These are phyloP conservation scores for Brachionus plicatilis DNA, from an alignment of 1,140 invertebrate genomes.

Conservation along the genomic window DNA sequence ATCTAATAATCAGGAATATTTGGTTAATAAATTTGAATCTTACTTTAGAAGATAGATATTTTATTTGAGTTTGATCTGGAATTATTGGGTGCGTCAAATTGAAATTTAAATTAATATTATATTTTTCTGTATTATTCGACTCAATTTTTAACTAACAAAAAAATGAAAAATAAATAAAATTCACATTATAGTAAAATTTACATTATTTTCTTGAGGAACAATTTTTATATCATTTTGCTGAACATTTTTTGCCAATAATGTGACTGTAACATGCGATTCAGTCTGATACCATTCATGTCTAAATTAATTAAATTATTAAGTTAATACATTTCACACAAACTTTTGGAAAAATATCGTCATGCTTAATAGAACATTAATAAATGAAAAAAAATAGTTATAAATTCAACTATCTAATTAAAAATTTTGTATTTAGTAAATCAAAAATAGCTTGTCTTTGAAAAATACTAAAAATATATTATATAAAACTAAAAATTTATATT, in stretches of 20 bases:
- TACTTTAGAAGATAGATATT: slow-evolving; percentile 18
- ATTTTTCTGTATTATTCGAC: background rate
- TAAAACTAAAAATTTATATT: too few relatives aligned
- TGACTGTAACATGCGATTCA: slow-evolving; percentile 7
- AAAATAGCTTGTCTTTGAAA: too few relatives aligned
- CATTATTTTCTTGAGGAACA: background rate
- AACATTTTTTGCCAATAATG: background rate
- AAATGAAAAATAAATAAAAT: background rate
- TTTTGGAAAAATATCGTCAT: too few relatives aligned
- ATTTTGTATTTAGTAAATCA: background rate
- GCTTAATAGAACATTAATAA: too few relatives aligned
- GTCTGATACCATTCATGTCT: slow-evolving; percentile 40
- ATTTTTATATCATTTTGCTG: background rate
- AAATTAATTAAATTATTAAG: background rate
- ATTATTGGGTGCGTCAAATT: background rate
- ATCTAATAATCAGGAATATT: too few relatives aligned
- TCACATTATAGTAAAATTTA: background rate
- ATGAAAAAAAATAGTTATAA: too few relatives aligned
- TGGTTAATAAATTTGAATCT: background rate
- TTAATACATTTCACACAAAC: background rate
- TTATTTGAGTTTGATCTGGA: slow-evolving; percentile 16
- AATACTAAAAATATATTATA: too few relatives aligned
- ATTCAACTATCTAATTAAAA: too few relatives aligned
- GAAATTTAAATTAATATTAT: slow-evolving; percentile 26
- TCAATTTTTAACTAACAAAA: background rate